Percentiles rank a stretch among this genome's conserved stretches.
Evolutionary conservation across 2,113 vertebrate genomes (phyloP).

Genomic region (Ovibos moschatus): DNA sequence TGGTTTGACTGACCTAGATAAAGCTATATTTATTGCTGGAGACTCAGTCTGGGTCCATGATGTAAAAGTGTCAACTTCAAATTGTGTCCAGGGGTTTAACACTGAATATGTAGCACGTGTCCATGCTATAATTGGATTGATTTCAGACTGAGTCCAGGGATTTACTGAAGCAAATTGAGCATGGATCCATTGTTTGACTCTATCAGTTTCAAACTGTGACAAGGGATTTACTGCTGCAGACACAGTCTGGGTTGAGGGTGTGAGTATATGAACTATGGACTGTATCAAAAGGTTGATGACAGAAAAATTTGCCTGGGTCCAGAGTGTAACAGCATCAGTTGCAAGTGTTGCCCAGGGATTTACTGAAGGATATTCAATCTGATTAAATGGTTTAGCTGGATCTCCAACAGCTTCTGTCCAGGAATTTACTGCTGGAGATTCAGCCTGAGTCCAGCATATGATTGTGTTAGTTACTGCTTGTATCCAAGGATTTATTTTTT

Average conservation of each 20-base stretch:
- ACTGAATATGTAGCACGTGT: background rate
- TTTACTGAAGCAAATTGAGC: background rate
- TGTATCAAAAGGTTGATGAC: background rate
- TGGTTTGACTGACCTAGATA: background rate
- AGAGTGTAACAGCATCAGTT: background rate
- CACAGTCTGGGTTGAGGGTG: background rate
- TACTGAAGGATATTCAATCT: background rate
- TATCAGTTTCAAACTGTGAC: background rate
- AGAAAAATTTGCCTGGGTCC: background rate
- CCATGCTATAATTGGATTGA: background rate
- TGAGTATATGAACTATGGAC: background rate
- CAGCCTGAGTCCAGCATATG: background rate
- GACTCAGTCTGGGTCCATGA: background rate
- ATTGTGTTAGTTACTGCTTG: background rate
- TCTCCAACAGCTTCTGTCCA: background rate
- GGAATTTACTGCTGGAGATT: background rate
- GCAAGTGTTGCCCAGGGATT: background rate
- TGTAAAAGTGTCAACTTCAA: background rate
- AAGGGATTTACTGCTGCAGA: background rate
- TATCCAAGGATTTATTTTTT: background rate
- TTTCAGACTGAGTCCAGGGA: background rate
- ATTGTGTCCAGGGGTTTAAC: background rate
- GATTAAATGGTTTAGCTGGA: background rate
- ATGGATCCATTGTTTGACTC: background rate
- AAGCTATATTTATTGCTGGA: background rate